Percentiles rank a stretch among this genome's conserved stretches.
These are phyloP conservation scores for Alsophila aescularia DNA, from an alignment of 2,888 invertebrate species.

Conservation along the genomic window DNA sequence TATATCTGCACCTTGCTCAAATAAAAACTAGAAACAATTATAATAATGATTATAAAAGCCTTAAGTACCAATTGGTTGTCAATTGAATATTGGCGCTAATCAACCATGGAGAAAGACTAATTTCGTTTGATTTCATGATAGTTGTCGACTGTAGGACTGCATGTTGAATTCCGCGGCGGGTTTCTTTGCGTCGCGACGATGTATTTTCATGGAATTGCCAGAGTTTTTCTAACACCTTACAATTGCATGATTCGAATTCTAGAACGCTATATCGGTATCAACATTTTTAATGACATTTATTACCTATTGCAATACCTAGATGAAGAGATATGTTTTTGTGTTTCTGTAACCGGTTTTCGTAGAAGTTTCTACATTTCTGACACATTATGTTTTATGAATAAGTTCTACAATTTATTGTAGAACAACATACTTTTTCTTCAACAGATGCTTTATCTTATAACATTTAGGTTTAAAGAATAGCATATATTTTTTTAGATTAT, in stretches of 20 bases:
- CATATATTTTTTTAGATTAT: too few relatives aligned
- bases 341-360: constrained; percentile 3
- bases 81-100: constrained; percentile 71
- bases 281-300: constrained; percentile 53
- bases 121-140: constrained; percentile 61
- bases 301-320: constrained; percentile 17
- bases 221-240: constrained; percentile 83
- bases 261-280: constrained; percentile 70
- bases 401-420: too few relatives aligned
- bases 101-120: constrained; percentile 65
- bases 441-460: too few relatives aligned
- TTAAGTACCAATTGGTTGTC: constrained; percentile 62
- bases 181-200: constrained; percentile 72
- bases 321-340: constrained; percentile 11
- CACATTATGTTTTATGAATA: too few relatives aligned
- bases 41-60: constrained; percentile 60
- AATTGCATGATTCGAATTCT: constrained; percentile 81
- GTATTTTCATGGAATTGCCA: constrained; percentile 82
- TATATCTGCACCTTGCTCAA: constrained; percentile 80
- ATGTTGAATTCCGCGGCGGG: constrained; percentile 75
- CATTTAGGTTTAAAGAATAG: too few relatives aligned
- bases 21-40: constrained; percentile 83
- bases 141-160: constrained; percentile 67
- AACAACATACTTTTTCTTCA: too few relatives aligned
- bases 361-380: constrained; percentile 27